Evolutionary conservation across 1,140 invertebrate species (phyloP).

Genomic region (Drosophila nebulosa): DNA sequence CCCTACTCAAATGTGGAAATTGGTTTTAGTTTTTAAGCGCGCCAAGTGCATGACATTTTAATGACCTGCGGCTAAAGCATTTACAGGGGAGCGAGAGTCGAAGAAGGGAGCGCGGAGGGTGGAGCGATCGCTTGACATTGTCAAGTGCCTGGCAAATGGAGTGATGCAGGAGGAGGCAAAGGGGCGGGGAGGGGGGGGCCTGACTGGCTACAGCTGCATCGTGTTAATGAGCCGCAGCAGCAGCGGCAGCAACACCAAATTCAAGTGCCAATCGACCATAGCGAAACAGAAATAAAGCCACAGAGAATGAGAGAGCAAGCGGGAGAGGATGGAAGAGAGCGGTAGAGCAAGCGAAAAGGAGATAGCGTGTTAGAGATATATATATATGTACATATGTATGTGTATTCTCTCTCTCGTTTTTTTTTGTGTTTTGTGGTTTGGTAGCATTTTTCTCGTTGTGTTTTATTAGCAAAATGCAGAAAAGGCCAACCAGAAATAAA

Average conservation of each 20-base stretch:
- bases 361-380: neutral
- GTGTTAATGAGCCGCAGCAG: constrained; percentile 38
- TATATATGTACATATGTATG: too few species aligned
- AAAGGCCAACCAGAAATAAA: neutral
- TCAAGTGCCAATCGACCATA: constrained; percentile 33
- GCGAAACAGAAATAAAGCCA: too few species aligned
- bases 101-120: neutral
- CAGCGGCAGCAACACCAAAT: constrained; percentile 13
- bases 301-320: constrained; percentile 2
- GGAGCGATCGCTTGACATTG: constrained; percentile 46
- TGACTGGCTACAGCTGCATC: constrained; percentile 3
- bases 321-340: too few species aligned
- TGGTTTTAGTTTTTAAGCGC: constrained; percentile 58
- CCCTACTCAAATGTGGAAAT: constrained; percentile 28
- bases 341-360: constrained; percentile 23
- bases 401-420: neutral
- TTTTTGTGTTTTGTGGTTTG: neutral
- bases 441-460: neutral
- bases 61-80: constrained; percentile 32
- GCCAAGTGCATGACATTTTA: constrained; percentile 74
- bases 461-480: neutral
- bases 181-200: neutral
- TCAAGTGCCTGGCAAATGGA: constrained; percentile 49
- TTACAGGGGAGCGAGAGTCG: neutral
- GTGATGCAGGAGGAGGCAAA: too few species aligned